These are phyloP conservation scores for Maniola hyperantus DNA, from an alignment of 2,888 invertebrate species.

Conservation along the genomic window DNA sequence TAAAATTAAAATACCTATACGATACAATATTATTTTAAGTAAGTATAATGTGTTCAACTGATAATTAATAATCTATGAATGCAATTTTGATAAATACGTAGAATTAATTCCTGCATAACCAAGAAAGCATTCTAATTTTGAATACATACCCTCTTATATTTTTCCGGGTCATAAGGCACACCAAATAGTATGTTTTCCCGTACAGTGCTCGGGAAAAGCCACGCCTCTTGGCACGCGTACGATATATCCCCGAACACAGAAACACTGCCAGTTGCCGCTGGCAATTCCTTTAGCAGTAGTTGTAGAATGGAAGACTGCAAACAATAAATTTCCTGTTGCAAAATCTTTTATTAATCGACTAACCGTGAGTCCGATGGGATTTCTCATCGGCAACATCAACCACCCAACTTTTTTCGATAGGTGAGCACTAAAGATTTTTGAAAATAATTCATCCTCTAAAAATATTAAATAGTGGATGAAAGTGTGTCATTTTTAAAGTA, in stretches of 20 bases:
- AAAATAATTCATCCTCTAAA: no score
- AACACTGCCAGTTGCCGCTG: constrained; percentile 83
- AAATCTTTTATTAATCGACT: neutral
- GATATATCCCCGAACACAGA: constrained; percentile 85
- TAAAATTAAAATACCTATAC: no score
- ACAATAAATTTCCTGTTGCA: constrained; percentile 24
- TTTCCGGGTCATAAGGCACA: constrained; percentile 81
- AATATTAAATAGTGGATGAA: no score
- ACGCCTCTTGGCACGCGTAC: constrained; percentile 93
- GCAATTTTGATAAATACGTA: neutral
- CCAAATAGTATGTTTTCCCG: constrained; percentile 95
- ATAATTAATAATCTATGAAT: no score
- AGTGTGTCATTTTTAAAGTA: no score
- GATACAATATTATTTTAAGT: no score
- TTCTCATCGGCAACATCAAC: no score
- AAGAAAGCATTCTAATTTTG: constrained; percentile 20
- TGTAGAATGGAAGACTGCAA: constrained; percentile 84
- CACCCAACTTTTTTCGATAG: no score
- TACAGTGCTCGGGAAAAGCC: constrained; percentile 90
- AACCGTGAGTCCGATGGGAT: no score
- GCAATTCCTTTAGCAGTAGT: constrained; percentile 88
- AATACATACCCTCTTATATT: constrained; percentile 76
- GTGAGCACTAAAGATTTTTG: no score
- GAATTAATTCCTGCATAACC: neutral
- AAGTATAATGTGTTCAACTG: no score